These are phyloP conservation scores for Neelides folsomi DNA, from an alignment of 2,888 invertebrate species.

Conservation along the genomic window DNA sequence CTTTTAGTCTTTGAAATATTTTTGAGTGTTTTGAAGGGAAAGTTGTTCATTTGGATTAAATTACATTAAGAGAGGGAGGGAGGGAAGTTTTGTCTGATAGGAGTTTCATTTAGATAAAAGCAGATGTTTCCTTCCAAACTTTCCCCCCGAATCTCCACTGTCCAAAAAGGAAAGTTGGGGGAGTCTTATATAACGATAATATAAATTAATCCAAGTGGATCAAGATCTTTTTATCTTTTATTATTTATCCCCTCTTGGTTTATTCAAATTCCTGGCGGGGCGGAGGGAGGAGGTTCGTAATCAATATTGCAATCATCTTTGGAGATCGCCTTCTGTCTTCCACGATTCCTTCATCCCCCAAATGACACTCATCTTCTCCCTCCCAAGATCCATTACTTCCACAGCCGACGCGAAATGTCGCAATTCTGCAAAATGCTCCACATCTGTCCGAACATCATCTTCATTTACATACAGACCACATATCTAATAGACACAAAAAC, in stretches of 20 bases:
- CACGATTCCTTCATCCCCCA: constrained; percentile 5
- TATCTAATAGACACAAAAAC: no score
- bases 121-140: constrained; percentile 21
- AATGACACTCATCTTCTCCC: neutral
- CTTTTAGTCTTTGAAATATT: no score
- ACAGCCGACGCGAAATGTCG: no score
- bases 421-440: no score
- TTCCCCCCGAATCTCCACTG: constrained; percentile 4
- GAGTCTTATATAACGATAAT: no score
- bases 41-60: neutral
- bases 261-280: no score
- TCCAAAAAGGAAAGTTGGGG: neutral
- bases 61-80: neutral
- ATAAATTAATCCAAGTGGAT: no score
- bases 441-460: no score
- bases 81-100: constrained; percentile 7
- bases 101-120: constrained; percentile 22
- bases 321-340: constrained; percentile 15
- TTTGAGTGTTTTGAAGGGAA: no score
- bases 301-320: constrained; percentile 18
- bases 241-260: neutral
- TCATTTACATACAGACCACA: no score
- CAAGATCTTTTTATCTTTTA: neutral
- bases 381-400: constrained; percentile 1
- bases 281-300: constrained; percentile 2